Percentiles rank a stretch among this genome's conserved stretches.
Evolutionary conservation across 2,113 vertebrate genomes (phyloP).

Genomic region (Tamias sibiricus): DNA sequence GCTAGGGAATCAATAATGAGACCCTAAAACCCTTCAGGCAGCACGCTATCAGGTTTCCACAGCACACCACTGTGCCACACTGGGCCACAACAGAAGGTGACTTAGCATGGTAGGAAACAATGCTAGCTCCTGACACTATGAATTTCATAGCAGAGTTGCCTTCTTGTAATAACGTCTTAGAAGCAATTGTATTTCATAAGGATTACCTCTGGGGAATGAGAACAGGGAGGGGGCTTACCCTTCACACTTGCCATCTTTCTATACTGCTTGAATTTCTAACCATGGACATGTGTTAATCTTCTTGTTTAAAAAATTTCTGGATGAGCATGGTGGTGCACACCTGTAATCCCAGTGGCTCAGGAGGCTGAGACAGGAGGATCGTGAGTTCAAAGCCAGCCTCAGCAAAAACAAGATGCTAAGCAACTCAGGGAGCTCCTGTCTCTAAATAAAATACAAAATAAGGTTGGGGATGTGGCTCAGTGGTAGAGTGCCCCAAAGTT

Average conservation of each 20-base stretch:
- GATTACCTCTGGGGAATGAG: neutral
- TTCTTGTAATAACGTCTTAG: neutral
- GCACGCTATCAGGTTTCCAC: neutral
- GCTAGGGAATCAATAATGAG: neutral
- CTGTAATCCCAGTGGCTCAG: too few species aligned
- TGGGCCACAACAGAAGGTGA: neutral
- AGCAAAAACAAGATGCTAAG: too few species aligned
- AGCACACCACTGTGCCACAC: neutral
- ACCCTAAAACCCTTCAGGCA: slow-evolving; percentile 2
- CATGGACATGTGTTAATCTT: neutral
- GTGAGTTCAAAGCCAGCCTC: too few species aligned
- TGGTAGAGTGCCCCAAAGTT: too few species aligned
- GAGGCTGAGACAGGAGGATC: too few species aligned
- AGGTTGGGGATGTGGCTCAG: too few species aligned
- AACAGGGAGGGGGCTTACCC: neutral
- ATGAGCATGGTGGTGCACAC: too few species aligned
- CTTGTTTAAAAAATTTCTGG: neutral
- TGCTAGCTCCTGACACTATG: neutral
- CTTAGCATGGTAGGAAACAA: neutral
- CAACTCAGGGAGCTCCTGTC: too few species aligned
- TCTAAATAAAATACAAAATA: too few species aligned
- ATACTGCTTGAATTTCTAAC: slow-evolving; percentile 1
- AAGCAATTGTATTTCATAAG: neutral
- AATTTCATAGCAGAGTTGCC: neutral
- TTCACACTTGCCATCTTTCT: neutral